Evolutionary conservation across 2,113 vertebrate genomes (phyloP).

Genomic region (Peucedramus taeniatus): DNA sequence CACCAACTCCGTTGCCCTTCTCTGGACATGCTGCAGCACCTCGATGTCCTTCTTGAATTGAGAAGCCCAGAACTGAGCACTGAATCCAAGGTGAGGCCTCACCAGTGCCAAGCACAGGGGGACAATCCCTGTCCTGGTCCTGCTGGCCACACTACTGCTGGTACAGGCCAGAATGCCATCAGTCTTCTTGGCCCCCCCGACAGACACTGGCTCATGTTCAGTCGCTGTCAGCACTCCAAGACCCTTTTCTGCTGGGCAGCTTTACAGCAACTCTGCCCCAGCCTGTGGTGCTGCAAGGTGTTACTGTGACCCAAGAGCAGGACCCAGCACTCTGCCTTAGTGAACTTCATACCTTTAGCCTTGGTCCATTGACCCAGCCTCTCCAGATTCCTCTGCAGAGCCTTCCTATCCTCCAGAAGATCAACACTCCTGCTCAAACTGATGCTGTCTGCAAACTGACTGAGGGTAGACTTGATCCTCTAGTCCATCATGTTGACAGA

Average conservation of each 20-base stretch:
- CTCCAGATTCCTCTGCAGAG: not conserved
- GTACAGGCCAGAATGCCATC: not conserved
- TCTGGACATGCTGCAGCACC: accelerated
- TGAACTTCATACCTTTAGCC: not conserved
- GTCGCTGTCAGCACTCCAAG: not conserved
- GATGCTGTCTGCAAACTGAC: not conserved
- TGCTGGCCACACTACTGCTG: not conserved
- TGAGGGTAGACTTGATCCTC: not conserved
- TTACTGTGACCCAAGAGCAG: not conserved
- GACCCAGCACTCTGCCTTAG: not conserved
- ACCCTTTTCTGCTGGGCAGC: not conserved
- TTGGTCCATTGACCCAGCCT: not conserved
- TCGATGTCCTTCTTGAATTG: accelerated
- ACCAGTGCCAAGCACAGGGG: accelerated
- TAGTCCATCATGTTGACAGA: not conserved
- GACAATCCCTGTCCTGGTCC: not conserved
- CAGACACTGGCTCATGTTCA: not conserved
- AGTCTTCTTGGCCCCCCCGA: not conserved
- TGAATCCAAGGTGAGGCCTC: not conserved
- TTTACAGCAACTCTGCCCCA: not conserved
- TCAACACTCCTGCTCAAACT: not conserved
- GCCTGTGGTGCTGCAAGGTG: not conserved
- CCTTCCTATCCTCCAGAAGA: not conserved
- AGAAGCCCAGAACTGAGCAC: not conserved
- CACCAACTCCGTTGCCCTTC: accelerated